Percentiles rank a stretch among this genome's conserved stretches.
These are phyloP conservation scores for Molorchus minor DNA, from an alignment of 2,888 invertebrate species.

Conservation along the genomic window DNA sequence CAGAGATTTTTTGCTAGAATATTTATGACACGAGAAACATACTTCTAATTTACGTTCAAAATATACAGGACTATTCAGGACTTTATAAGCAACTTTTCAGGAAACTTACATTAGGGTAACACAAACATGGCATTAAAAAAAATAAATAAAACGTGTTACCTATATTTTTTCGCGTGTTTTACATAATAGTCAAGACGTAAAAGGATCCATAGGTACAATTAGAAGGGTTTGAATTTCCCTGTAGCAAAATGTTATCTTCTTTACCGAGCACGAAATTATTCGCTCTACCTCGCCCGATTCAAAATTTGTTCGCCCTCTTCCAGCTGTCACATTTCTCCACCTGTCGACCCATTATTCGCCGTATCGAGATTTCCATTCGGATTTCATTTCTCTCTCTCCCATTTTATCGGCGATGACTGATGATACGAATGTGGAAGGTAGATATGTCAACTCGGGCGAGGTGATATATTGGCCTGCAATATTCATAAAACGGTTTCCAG, in stretches of 20 bases:
- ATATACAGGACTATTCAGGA: too few relatives aligned
- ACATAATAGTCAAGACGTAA: background rate
- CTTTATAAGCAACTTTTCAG: too few relatives aligned
- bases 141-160: too few relatives aligned
- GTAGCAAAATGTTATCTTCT: too few relatives aligned
- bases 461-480: conserved; percentile 22
- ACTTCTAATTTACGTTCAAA: too few relatives aligned
- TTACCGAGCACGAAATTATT: too few relatives aligned
- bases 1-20: too few relatives aligned
- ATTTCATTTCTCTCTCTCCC: background rate
- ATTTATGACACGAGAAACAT: too few relatives aligned
- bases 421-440: conserved; percentile 24
- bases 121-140: too few relatives aligned
- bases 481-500: conserved; percentile 20
- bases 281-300: background rate
- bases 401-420: conserved; percentile 29
- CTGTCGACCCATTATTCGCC: conserved; percentile 8
- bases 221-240: background rate
- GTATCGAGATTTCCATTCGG: conserved; percentile 19
- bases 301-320: conserved; percentile 13
- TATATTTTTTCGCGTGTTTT: background rate
- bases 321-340: conserved; percentile 10
- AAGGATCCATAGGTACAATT: background rate
- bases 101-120: too few relatives aligned
- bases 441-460: conserved; percentile 19